Percentiles rank a stretch among this genome's conserved stretches.
phyloP scores from a whole-genome alignment of 2,797 vertebrate genomes.

The Siniperca obscura region DNA sequence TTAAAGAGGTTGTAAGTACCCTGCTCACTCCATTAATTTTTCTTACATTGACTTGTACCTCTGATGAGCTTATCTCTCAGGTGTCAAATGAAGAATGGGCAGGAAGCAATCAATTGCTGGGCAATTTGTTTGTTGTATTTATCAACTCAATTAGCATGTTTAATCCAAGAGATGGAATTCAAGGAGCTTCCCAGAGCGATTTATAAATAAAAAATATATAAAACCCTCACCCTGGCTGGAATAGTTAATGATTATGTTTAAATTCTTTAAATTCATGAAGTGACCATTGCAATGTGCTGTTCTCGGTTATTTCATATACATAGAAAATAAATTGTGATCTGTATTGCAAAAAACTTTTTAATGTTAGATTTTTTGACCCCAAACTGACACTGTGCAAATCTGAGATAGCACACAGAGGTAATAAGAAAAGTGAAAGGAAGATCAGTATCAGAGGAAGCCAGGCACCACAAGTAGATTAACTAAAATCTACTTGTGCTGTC shows the following conservation, averaged over 20 bases:
- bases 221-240: not conserved
- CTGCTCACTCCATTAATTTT: not conserved
- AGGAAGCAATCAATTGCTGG: not conserved
- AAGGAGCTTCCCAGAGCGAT: not conserved
- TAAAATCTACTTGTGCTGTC: not conserved
- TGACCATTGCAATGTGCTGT: not conserved
- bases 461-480: not conserved
- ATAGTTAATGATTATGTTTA: not conserved
- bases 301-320: not conserved
- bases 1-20: slow-evolving; percentile 86
- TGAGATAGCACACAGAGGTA: not conserved
- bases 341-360: not conserved
- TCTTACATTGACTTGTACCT: not conserved
- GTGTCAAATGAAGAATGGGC: not conserved
- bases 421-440: not conserved
- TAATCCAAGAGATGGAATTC: not conserved
- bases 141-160: not conserved
- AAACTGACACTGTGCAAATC: not conserved
- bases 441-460: not conserved
- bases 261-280: not conserved
- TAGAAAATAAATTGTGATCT: not conserved
- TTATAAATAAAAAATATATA: not conserved
- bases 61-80: not conserved
- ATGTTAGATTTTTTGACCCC: not conserved
- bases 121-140: slow-evolving; percentile 1